Percentiles rank a stretch among this genome's conserved stretches.
Conservation (phyloP, 53 echinoderm and acorn worm species). For the Henricia sp. region DNA sequence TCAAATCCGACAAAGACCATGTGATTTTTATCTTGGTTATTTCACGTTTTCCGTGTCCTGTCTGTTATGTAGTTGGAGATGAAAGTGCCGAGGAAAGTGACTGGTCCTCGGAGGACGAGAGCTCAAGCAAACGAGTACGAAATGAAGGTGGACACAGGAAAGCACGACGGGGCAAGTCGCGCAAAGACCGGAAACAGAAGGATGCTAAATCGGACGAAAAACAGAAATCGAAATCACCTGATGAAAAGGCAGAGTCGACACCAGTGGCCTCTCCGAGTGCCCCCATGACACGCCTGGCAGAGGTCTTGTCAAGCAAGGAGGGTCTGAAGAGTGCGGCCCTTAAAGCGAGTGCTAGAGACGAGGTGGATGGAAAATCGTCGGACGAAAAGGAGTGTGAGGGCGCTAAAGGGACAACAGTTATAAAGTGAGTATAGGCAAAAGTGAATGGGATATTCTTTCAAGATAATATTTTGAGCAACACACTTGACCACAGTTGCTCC, state of each 20-base stretch:
- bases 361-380: slow-evolving; percentile 4
- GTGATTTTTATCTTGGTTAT: too few species aligned
- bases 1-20: too few species aligned
- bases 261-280: background rate
- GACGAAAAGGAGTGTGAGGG: background rate
- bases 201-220: slow-evolving; percentile 12
- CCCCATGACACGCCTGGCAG: slow-evolving; percentile 31
- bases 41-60: too few species aligned
- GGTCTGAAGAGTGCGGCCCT: slow-evolving; percentile 43
- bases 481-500: too few species aligned
- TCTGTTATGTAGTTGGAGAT: slow-evolving; percentile 33
- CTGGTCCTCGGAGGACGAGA: slow-evolving; percentile 68
- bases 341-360: slow-evolving; percentile 19
- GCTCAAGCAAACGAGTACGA: slow-evolving; percentile 34
- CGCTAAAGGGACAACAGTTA: slow-evolving; percentile 5
- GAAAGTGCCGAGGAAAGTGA: slow-evolving; percentile 67
- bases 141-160: slow-evolving; percentile 43
- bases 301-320: slow-evolving; percentile 49
- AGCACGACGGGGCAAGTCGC: slow-evolving; percentile 21
- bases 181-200: slow-evolving; percentile 42
- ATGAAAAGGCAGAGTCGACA: background rate
- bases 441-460: too few species aligned
- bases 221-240: background rate
- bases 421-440: slow-evolving; percentile 52
- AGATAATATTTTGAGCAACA: too few species aligned